Evolutionary conservation across 2,113 vertebrate species (phyloP).

Genomic region (Ammodytes marinus): DNA sequence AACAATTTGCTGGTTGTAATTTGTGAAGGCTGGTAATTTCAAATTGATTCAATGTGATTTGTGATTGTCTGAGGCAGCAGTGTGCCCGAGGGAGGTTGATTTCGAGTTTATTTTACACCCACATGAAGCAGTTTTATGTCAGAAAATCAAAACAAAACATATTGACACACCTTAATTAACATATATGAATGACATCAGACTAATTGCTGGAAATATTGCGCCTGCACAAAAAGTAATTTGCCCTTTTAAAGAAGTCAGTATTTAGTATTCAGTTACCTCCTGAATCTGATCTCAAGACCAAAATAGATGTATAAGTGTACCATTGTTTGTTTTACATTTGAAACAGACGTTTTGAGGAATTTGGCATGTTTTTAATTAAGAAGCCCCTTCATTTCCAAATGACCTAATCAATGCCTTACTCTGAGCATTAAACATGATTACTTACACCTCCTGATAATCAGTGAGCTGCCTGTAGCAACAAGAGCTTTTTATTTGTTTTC

Average conservation of each 20-base stretch:
- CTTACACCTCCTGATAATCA: background rate
- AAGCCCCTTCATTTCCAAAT: background rate
- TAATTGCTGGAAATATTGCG: background rate
- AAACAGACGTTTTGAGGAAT: background rate
- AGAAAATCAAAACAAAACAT: conserved; percentile 12
- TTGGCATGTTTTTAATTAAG: background rate
- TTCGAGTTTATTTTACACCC: conserved; percentile 27
- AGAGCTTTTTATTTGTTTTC: too few relatives aligned
- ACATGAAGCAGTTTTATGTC: conserved; percentile 1
- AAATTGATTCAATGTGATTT: conserved; percentile 43
- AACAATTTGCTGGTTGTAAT: conserved; percentile 12
- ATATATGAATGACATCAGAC: conserved; percentile 26
- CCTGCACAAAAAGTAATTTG: background rate
- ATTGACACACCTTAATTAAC: conserved; percentile 1
- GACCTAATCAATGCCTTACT: background rate
- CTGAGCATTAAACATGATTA: background rate
- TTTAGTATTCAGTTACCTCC: background rate
- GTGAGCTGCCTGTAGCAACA: background rate
- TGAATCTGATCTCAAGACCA: too few relatives aligned
- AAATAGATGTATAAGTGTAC: too few relatives aligned
- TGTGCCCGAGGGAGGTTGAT: background rate
- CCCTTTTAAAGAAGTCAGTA: conserved; percentile 1
- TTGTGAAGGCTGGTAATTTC: conserved; percentile 21
- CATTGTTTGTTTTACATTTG: background rate
- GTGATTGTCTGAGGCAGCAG: conserved; percentile 24